Conservation (phyloP, 2,797 vertebrate genomes). For the Chloroceryle amazona region DNA sequence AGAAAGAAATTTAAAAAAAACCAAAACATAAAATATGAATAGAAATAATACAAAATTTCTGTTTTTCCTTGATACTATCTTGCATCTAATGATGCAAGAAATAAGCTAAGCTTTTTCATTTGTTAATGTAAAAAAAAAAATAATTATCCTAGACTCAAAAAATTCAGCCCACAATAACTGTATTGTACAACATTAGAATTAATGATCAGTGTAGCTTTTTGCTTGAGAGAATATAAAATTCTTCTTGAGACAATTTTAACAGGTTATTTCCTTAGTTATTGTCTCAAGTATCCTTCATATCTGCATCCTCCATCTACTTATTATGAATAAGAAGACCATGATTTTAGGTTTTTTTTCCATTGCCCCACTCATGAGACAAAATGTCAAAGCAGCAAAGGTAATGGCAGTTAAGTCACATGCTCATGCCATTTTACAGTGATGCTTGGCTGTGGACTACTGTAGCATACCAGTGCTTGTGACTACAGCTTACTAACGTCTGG, state of each 20-base stretch:
- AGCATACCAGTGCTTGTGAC: neutral
- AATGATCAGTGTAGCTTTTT: neutral
- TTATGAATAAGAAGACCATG: neutral
- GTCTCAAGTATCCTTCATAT: neutral
- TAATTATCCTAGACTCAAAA: neutral
- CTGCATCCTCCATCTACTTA: neutral
- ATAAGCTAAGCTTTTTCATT: neutral
- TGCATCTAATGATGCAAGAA: neutral
- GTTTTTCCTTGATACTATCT: neutral
- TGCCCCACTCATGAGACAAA: slow-evolving; percentile 1
- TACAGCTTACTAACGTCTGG: neutral
- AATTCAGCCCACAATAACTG: neutral
- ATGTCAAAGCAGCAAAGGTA: slow-evolving; percentile 28
- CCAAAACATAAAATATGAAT: too few relatives aligned
- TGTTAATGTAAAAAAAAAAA: neutral
- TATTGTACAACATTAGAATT: neutral
- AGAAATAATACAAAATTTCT: neutral
- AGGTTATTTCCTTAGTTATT: slow-evolving; percentile 30
- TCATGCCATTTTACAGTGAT: neutral
- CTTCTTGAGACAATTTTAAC: slow-evolving; percentile 10
- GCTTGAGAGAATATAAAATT: slow-evolving; percentile 1
- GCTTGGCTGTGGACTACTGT: neutral
- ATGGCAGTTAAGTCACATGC: neutral
- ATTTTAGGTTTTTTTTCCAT: neutral
- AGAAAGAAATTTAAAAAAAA: neutral